These are phyloP conservation scores for Atractosteus spatula DNA, from an alignment of 2,113 vertebrate species.

Conservation along the genomic window DNA sequence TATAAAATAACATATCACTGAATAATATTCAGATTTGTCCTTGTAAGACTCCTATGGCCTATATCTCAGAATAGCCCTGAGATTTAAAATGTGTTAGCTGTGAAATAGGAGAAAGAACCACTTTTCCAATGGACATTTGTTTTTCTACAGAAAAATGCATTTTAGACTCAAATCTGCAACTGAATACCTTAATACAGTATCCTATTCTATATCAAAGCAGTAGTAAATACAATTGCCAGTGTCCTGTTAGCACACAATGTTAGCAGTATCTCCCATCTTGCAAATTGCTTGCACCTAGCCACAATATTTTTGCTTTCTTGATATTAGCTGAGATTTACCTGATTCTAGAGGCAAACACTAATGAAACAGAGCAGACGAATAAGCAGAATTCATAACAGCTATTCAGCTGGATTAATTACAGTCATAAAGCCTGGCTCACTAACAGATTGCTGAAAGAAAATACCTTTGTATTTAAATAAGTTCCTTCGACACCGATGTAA, in stretches of 20 bases:
- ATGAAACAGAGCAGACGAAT: conserved; percentile 35
- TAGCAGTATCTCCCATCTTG: neutral
- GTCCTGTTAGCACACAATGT: neutral
- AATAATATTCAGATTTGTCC: no score
- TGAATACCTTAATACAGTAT: no score
- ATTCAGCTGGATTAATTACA: conserved; percentile 33
- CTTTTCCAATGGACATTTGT: no score
- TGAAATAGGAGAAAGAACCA: neutral
- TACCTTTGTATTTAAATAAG: neutral
- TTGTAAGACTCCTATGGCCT: no score
- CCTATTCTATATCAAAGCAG: neutral
- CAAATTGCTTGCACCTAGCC: conserved; percentile 7
- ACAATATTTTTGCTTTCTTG: conserved; percentile 27
- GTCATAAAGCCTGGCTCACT: conserved; percentile 27
- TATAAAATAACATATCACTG: no score
- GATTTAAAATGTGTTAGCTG: no score
- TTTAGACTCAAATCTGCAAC: no score
- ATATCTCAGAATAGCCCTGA: no score
- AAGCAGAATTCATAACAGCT: conserved; percentile 39
- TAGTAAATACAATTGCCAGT: neutral
- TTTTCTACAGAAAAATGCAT: no score
- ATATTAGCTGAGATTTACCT: conserved; percentile 38
- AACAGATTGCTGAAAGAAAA: conserved; percentile 5
- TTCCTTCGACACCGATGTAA: neutral
- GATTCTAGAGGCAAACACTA: conserved; percentile 47